These are phyloP conservation scores for Triplophysa dalaica DNA, from an alignment of 2,113 vertebrate species.

Conservation along the genomic window DNA sequence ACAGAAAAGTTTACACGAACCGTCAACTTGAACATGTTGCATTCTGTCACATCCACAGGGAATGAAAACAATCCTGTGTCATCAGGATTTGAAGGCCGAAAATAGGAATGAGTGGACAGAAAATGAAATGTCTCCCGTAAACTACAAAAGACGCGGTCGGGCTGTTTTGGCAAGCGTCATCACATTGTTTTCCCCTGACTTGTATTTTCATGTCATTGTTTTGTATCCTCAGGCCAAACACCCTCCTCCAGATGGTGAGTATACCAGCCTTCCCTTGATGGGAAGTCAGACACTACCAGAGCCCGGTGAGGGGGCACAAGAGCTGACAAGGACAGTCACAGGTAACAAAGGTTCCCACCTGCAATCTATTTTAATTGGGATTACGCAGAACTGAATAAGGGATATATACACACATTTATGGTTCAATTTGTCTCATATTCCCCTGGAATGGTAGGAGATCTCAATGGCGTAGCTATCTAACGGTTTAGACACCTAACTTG, in stretches of 20 bases:
- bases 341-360: conserved; percentile 36
- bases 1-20: conserved; percentile 30
- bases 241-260: conserved; percentile 59
- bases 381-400: conserved; percentile 11
- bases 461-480: neutral
- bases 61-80: conserved; percentile 51
- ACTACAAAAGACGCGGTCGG: conserved; percentile 28
- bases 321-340: conserved; percentile 25
- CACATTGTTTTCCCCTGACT: conserved; percentile 65
- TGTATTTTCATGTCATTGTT: conserved; percentile 70
- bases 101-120: conserved; percentile 45
- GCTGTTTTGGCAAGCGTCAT: conserved; percentile 50
- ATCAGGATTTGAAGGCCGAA: conserved; percentile 61
- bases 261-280: conserved; percentile 24
- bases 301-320: conserved; percentile 18
- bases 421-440: neutral
- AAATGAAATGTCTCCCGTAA: conserved; percentile 63
- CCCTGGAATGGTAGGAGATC: neutral
- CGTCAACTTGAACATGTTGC: conserved; percentile 24
- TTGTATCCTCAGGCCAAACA: conserved; percentile 66
- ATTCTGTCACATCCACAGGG: conserved; percentile 19
- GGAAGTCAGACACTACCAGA: conserved; percentile 31
- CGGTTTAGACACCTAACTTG: neutral
- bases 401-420: neutral
- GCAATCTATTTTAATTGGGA: conserved; percentile 33